Conservation (phyloP, 1,140 invertebrate genomes). For the Drosophila prosaltans region DNA sequence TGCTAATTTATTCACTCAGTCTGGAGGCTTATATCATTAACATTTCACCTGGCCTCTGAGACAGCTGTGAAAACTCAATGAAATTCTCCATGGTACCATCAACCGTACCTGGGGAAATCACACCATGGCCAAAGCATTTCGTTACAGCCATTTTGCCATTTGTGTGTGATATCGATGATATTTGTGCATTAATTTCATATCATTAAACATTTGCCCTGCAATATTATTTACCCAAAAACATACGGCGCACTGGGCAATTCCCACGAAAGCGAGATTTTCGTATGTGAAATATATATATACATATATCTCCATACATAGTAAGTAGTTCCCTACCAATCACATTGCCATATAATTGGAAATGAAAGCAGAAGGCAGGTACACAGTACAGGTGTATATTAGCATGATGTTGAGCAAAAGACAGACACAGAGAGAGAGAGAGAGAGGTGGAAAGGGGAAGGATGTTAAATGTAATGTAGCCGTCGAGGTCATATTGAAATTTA, state of each 20-base stretch:
- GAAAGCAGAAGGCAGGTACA: conserved; percentile 9
- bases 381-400: background rate
- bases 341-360: conserved; percentile 60
- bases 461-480: conserved; percentile 33
- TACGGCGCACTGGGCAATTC: conserved; percentile 19
- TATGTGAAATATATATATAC: background rate
- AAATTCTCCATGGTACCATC: conserved; percentile 27
- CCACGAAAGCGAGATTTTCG: background rate
- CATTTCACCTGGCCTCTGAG: conserved; percentile 47
- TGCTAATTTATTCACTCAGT: conserved; percentile 50
- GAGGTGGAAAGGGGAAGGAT: conserved; percentile 13
- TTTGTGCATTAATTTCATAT: conserved; percentile 75
- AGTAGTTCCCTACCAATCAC: conserved; percentile 18
- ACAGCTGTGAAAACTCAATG: conserved; percentile 46
- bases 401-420: background rate
- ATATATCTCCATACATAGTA: background rate
- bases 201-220: conserved; percentile 66
- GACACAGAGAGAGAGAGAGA: background rate
- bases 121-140: background rate
- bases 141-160: conserved; percentile 23
- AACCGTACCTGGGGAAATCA: conserved; percentile 15
- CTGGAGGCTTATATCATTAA: conserved; percentile 54
- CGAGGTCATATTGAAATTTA: conserved; percentile 65
- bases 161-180: conserved; percentile 50
- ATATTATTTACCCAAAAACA: conserved; percentile 62